These are phyloP conservation scores for Tadarida brasiliensis DNA, from an alignment of 2,797 vertebrate genomes.

Conservation along the genomic window DNA sequence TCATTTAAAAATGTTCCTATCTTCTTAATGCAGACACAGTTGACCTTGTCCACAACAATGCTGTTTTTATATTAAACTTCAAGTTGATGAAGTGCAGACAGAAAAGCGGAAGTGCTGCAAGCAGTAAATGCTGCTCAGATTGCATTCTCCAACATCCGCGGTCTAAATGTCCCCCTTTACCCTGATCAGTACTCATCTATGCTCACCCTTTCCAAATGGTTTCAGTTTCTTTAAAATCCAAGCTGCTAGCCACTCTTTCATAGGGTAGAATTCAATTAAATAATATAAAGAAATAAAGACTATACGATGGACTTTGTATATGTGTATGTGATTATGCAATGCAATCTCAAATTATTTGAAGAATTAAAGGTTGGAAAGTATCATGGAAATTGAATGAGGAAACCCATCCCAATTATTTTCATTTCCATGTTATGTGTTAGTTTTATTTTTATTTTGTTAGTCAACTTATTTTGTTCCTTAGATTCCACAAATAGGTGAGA, in stretches of 20 bases:
- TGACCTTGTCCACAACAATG: conserved; percentile 55
- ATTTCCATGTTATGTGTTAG: not conserved
- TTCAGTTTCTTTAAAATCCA: conserved; percentile 18
- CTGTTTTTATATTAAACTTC: conserved; percentile 60
- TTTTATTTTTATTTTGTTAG: too few species aligned
- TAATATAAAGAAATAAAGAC: not conserved
- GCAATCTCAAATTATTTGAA: not conserved
- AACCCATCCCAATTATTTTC: not conserved
- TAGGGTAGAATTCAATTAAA: not conserved
- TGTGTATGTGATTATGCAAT: not conserved
- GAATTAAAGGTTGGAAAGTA: not conserved
- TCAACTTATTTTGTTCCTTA: too few species aligned
- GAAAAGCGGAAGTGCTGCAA: not conserved
- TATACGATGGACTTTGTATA: not conserved
- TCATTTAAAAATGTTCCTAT: conserved; percentile 62
- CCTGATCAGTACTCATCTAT: not conserved
- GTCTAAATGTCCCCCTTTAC: not conserved
- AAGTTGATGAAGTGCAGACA: not conserved
- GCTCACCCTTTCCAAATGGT: not conserved
- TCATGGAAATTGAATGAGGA: not conserved
- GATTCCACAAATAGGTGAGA: too few species aligned
- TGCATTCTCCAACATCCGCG: not conserved
- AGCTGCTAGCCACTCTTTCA: not conserved
- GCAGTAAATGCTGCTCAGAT: not conserved
- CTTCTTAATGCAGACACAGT: conserved; percentile 60